Conservation (phyloP, 2,888 invertebrate species). For the Rapana venosa region DNA sequence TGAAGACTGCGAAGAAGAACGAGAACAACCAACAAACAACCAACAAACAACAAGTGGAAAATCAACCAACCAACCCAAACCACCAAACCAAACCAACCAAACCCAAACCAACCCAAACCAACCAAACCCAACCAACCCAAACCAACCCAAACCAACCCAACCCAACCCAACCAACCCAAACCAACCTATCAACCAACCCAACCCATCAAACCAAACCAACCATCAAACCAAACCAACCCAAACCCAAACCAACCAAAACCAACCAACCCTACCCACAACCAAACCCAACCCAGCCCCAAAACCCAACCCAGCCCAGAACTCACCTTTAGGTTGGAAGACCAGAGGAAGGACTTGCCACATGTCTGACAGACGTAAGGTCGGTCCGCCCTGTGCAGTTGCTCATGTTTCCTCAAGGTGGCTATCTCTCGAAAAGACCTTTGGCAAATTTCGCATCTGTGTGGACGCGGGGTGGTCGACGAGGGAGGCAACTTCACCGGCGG, state of each 20-base stretch:
- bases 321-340: slow-evolving; percentile 72
- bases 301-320: background rate
- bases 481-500: slow-evolving; percentile 44
- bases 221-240: too few relatives aligned
- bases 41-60: too few relatives aligned
- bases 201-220: too few relatives aligned
- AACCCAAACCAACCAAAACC: background rate
- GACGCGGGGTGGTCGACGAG: slow-evolving; percentile 61
- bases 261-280: background rate
- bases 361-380: slow-evolving; percentile 71
- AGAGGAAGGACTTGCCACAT: slow-evolving; percentile 72
- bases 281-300: background rate
- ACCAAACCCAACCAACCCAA: background rate
- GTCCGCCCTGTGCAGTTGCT: slow-evolving; percentile 71
- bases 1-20: too few relatives aligned
- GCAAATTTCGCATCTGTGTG: slow-evolving; percentile 71
- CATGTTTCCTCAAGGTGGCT: slow-evolving; percentile 72
- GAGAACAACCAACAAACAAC: too few relatives aligned
- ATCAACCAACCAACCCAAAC: too few relatives aligned
- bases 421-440: slow-evolving; percentile 72
- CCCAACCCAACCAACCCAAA: background rate
- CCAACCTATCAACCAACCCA: too few relatives aligned
- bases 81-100: too few relatives aligned
- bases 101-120: background rate
- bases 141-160: background rate